Conservation (phyloP, 2,888 invertebrate genomes). For the Willowsia nigromaculata region DNA sequence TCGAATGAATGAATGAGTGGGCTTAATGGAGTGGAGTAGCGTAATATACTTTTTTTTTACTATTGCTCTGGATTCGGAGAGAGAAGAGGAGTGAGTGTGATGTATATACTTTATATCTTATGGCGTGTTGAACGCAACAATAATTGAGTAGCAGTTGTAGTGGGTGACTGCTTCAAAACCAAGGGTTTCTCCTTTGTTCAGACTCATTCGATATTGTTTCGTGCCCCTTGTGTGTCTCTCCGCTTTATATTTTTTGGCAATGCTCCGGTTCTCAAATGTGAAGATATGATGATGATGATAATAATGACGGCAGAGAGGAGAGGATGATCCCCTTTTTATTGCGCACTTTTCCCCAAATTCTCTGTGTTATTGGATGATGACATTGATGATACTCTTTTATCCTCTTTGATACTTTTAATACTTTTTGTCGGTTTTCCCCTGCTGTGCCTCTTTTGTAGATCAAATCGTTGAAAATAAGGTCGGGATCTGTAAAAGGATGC, state of each 20-base stretch:
- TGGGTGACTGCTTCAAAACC: constrained; percentile 41
- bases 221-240: constrained; percentile 47
- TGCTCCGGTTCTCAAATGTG: not conserved
- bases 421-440: constrained; percentile 6
- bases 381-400: constrained; percentile 37
- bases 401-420: constrained; percentile 18
- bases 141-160: constrained; percentile 51
- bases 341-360: constrained; percentile 31
- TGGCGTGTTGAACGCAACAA: constrained; percentile 58
- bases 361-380: constrained; percentile 24
- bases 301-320: constrained; percentile 26
- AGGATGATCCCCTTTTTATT: constrained; percentile 57
- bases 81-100: constrained; percentile 54
- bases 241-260: constrained; percentile 54
- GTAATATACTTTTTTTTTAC: constrained; percentile 60
- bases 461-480: constrained; percentile 10
- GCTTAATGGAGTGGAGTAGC: constrained; percentile 69
- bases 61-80: constrained; percentile 5
- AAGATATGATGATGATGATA: constrained; percentile 12
- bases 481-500: not conserved
- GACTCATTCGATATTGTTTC: constrained; percentile 21
- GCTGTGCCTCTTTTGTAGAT: constrained; percentile 9
- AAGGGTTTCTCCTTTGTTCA: constrained; percentile 62
- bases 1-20: constrained; percentile 63
- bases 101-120: not conserved